Conservation (phyloP, 2,113 vertebrate species). For the Brachyistius frenatus region DNA sequence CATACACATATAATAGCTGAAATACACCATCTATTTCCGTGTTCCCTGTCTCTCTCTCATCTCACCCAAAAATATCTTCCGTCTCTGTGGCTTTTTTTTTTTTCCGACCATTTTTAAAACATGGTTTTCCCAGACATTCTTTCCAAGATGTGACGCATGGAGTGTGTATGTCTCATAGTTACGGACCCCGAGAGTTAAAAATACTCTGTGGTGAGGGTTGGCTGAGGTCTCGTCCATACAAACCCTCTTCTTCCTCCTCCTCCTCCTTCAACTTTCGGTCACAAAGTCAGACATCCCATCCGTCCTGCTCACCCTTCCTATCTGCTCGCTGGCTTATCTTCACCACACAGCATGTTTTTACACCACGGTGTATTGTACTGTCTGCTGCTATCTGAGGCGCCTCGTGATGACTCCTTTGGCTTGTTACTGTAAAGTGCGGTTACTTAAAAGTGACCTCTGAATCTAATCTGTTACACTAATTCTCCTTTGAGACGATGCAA, state of each 20-base stretch:
- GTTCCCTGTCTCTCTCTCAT: constrained; percentile 46
- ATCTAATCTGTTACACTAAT: not conserved
- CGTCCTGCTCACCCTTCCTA: constrained; percentile 5
- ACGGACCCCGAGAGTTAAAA: constrained; percentile 66
- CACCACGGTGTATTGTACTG: not conserved
- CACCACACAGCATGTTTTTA: constrained; percentile 44
- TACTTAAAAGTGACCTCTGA: not conserved
- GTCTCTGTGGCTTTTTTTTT: constrained; percentile 17
- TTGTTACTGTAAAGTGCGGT: not conserved
- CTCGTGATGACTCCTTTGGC: not conserved
- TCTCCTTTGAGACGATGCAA: not conserved
- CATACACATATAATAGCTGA: not conserved
- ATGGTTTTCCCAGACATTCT: constrained; percentile 81
- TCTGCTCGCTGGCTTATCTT: constrained; percentile 40
- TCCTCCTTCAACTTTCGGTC: not conserved
- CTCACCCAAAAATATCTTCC: constrained; percentile 55
- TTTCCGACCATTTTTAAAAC: constrained; percentile 48
- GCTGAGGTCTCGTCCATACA: constrained; percentile 53
- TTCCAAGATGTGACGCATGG: constrained; percentile 79
- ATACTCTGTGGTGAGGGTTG: constrained; percentile 65
- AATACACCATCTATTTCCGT: constrained; percentile 15
- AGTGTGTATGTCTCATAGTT: constrained; percentile 55
- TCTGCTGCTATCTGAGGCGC: constrained; percentile 25
- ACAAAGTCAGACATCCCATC: constrained; percentile 36
- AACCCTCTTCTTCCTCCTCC: not conserved